Evolutionary conservation across 2,113 vertebrate genomes (phyloP).

Genomic region (Pimephales promelas): DNA sequence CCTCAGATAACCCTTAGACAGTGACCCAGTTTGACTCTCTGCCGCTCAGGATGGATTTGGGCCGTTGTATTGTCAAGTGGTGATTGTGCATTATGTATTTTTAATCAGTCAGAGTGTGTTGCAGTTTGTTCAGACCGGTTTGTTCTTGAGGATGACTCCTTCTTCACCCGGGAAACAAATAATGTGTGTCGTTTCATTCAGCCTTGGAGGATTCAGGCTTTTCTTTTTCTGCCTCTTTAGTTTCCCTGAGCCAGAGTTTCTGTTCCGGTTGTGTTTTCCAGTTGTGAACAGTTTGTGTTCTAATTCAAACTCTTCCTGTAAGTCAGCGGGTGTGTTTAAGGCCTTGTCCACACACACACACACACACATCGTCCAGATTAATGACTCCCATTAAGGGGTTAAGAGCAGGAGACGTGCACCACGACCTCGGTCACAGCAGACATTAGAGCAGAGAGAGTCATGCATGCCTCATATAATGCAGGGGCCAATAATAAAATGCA

Average conservation of each 20-base stretch:
- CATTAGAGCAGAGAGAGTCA: not conserved
- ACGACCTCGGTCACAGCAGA: not conserved
- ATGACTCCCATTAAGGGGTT: conserved; percentile 80
- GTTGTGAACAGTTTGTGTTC: no score
- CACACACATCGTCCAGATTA: conserved; percentile 68
- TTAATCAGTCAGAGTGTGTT: conserved; percentile 63
- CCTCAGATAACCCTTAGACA: conserved; percentile 65
- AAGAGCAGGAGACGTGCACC: conserved; percentile 66
- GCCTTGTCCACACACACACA: no score
- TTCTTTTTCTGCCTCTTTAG: no score
- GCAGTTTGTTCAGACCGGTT: not conserved
- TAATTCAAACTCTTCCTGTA: no score
- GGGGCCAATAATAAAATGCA: not conserved
- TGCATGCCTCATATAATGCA: not conserved
- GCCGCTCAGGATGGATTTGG: conserved; percentile 70
- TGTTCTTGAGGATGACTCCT: not conserved
- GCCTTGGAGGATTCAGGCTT: no score
- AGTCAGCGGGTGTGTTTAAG: no score
- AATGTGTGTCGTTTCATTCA: not conserved
- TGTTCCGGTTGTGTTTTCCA: no score
- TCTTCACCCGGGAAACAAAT: not conserved
- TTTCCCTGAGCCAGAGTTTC: no score
- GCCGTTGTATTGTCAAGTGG: conserved; percentile 67
- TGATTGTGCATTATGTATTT: conserved; percentile 68
- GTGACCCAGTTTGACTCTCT: conserved; percentile 69